Evolutionary conservation across 2,797 vertebrate genomes (phyloP).

Genomic region (Pogoniulus pusillus): DNA sequence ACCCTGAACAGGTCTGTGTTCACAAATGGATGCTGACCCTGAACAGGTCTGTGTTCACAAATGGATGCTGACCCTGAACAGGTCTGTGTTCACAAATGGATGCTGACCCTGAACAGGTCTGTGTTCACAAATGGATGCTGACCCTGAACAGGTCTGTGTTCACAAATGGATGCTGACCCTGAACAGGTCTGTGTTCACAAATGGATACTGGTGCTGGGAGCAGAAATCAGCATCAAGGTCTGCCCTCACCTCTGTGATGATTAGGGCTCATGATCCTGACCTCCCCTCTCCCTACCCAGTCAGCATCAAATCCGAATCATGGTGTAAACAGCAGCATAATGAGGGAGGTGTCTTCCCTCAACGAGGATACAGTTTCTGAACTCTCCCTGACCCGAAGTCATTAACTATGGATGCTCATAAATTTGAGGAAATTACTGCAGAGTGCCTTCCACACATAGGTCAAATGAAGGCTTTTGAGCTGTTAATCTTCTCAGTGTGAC

Average conservation of each 20-base stretch:
- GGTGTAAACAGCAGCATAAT: background rate
- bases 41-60: no score
- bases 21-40: no score
- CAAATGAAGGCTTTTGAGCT: conserved; percentile 9
- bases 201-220: background rate
- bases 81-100: no score
- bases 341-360: background rate
- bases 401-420: background rate
- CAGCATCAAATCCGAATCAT: background rate
- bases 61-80: no score
- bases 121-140: no score
- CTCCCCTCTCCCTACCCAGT: background rate
- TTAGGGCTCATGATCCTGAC: background rate
- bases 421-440: conserved; percentile 2
- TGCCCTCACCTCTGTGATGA: background rate
- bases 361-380: background rate
- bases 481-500: background rate
- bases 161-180: no score
- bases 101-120: no score
- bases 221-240: background rate
- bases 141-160: no score
- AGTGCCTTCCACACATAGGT: background rate
- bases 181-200: background rate
- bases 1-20: no score
- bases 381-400: background rate